Percentiles rank a stretch among this genome's conserved stretches.
Evolutionary conservation across 2,797 vertebrate species (phyloP).

Genomic region (Allobates femoralis): DNA sequence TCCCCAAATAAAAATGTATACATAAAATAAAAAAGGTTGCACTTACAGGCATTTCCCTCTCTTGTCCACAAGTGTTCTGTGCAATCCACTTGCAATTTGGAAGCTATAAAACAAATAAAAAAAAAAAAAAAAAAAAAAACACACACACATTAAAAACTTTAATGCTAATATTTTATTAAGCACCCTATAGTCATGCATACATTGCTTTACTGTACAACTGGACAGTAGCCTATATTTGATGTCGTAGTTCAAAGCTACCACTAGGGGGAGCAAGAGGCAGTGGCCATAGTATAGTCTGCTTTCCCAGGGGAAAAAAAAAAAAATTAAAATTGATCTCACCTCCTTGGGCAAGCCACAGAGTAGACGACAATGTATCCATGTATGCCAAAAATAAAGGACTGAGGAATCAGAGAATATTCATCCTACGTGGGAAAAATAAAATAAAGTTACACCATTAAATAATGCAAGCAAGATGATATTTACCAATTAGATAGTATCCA

Average conservation of each 20-base stretch:
- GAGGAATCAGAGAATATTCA: constrained; percentile 84
- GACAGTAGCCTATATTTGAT: not conserved
- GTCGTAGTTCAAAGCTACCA: not conserved
- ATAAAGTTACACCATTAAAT: too few species aligned
- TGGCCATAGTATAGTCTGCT: not conserved
- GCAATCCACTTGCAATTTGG: constrained; percentile 86
- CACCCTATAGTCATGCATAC: not conserved
- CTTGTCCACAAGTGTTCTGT: constrained; percentile 85
- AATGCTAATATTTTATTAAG: not conserved
- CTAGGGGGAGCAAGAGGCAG: constrained; percentile 27
- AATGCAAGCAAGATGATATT: too few species aligned
- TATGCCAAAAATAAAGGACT: constrained; percentile 82
- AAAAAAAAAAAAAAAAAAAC: too few species aligned
- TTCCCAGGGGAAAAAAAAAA: constrained; percentile 10
- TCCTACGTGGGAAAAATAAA: constrained; percentile 72
- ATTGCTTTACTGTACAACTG: not conserved
- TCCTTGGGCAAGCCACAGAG: constrained; percentile 84
- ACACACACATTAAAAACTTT: not conserved
- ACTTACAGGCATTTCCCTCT: constrained; percentile 86
- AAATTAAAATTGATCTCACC: constrained; percentile 78
- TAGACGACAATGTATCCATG: constrained; percentile 85
- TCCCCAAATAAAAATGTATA: too few species aligned
- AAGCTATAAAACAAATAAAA: constrained; percentile 84
- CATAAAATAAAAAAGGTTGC: not conserved
- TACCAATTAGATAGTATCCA: too few species aligned